Percentiles rank a stretch among this genome's conserved stretches.
Conservation (phyloP, 1,140 invertebrate species). For the Hyphantria cunea region DNA sequence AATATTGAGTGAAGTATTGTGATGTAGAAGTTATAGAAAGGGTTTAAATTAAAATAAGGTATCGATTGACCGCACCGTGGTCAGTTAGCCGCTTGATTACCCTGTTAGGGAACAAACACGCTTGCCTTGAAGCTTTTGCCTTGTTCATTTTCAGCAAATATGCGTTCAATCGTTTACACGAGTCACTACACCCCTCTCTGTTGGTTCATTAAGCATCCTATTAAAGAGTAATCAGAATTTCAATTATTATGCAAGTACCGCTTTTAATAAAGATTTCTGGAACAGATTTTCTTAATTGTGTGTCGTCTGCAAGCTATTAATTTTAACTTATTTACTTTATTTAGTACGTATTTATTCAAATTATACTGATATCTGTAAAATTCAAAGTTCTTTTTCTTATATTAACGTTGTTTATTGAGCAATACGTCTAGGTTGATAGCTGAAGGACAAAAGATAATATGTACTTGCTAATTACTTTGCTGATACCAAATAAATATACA, state of each 20-base stretch:
- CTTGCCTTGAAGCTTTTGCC: conserved; percentile 21
- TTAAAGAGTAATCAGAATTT: conserved; percentile 16
- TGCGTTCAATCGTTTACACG: conserved; percentile 56
- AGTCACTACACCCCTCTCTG: conserved; percentile 52
- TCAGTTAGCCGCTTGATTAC: conserved; percentile 43
- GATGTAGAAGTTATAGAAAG: conserved; percentile 2
- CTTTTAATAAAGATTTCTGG: too few relatives aligned
- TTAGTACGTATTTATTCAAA: too few relatives aligned
- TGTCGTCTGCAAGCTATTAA: too few relatives aligned
- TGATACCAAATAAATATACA: too few relatives aligned
- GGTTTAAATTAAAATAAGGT: conserved; percentile 50
- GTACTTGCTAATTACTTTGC: too few relatives aligned
- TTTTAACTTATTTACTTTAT: too few relatives aligned
- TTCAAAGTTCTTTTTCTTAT: too few relatives aligned
- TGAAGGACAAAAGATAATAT: too few relatives aligned
- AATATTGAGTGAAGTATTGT: background rate
- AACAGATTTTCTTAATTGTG: too few relatives aligned
- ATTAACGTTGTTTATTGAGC: too few relatives aligned
- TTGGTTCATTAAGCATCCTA: conserved; percentile 42
- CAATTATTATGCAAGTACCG: background rate
- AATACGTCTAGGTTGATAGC: too few relatives aligned
- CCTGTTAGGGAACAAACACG: conserved; percentile 10
- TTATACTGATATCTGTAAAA: too few relatives aligned
- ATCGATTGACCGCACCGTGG: conserved; percentile 58
- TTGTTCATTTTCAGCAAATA: conserved; percentile 48